Evolutionary conservation across 2,113 vertebrate species (phyloP), one percentile per base, ranked within the genome.

Genomic region (Danionella cerebrum): DNA sequence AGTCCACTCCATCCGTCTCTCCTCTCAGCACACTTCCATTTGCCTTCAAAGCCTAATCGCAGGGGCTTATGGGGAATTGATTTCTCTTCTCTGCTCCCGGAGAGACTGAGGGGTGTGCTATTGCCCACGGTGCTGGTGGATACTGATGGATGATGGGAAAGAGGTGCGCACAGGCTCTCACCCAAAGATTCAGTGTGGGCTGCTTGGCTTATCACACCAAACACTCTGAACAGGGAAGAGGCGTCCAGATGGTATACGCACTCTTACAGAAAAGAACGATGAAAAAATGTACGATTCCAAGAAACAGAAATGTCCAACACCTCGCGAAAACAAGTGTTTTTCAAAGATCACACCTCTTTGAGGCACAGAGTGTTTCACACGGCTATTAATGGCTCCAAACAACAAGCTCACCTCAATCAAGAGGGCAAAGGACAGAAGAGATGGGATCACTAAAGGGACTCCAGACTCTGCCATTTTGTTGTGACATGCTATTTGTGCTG

Each of bases 191-290:
- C 87, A 84, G 85, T 77, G 59, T 64, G 59, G 76, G 81, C 77
- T 47, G 82, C 81, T 69, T 62, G 78, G 71, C 81, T 83, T 85
- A 85, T 85, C 85, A 87, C 83, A 80, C 81, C 84, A 86, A 86
- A 86, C 73, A 70, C 64, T 85, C 85, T 82, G 80, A 87, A 85
- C 81, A 84, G 76, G 75, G 78, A 82, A 76, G 76, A 81, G 85
- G 84, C 84, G 76, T 80, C 77, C 71, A 71, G 80, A 77, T 71
- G 53, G 69, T 38, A 59, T 47, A 27, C 48, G 48, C 53, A 69
- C 41, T 63, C 27, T 47, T 29, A 63, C 29, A 7, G 18, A 24
- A 35, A 19, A 9, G 2, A 19, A 10, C 18, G n/a, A 39, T 3
- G 31, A 47, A 51, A 51, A 10, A 60, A 67, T 8, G 42, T 64